Conservation (phyloP, 1,140 invertebrate species). For the Aphis gossypii region DNA sequence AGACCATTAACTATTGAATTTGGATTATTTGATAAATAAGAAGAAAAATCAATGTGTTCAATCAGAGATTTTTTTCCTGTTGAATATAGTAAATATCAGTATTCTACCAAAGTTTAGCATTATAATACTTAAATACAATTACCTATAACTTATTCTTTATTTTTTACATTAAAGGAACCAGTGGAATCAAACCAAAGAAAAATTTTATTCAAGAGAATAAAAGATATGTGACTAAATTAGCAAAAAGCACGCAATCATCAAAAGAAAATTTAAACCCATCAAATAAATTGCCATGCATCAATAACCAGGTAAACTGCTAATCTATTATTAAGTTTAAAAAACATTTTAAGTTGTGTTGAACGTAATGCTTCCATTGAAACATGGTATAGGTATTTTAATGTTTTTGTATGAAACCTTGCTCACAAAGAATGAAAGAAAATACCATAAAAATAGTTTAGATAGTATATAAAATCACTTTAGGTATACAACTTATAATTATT, state of each 20-base stretch:
- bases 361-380: background rate
- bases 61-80: slow-evolving; percentile 55
- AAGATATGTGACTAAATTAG: slow-evolving; percentile 33
- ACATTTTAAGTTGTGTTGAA: background rate
- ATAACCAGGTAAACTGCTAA: background rate
- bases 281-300: background rate
- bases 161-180: background rate
- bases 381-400: background rate
- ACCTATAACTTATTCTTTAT: background rate
- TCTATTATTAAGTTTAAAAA: background rate
- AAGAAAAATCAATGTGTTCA: slow-evolving; percentile 25
- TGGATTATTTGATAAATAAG: background rate
- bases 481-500: background rate
- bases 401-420: background rate
- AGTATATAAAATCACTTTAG: background rate
- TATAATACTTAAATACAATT: background rate
- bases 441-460: too few species aligned
- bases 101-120: background rate
- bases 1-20: background rate
- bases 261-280: slow-evolving; percentile 37
- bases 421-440: too few species aligned
- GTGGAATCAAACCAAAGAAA: slow-evolving; percentile 29
- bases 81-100: slow-evolving; percentile 45
- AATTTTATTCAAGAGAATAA: slow-evolving; percentile 43
- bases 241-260: background rate